phyloP scores from a whole-genome alignment of 2,113 vertebrate species.

The Elgaria multicarinata region DNA sequence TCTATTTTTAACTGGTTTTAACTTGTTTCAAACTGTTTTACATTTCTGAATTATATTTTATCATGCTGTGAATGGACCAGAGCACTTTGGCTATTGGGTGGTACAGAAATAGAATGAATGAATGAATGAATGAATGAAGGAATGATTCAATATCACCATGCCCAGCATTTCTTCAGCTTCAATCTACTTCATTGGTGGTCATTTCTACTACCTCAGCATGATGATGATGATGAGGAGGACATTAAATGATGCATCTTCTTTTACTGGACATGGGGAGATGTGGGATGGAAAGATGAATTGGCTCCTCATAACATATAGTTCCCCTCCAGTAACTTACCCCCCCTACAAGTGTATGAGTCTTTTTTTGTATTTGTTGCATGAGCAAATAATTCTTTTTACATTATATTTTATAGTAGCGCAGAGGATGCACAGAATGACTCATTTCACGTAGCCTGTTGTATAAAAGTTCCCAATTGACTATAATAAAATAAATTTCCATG shows the following conservation, averaged over 20 bases:
- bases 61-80: no score
- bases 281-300: not conserved
- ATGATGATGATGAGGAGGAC: not conserved
- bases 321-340: not conserved
- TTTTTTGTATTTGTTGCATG: constrained; percentile 9
- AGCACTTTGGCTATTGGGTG: no score
- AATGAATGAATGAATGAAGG: no score
- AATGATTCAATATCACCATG: not conserved
- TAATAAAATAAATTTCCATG: constrained; percentile 20
- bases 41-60: no score
- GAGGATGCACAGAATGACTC: constrained; percentile 31
- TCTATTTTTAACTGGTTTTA: no score
- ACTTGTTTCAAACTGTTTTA: no score
- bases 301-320: not conserved
- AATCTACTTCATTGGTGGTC: not conserved
- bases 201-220: no score
- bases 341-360: constrained; percentile 26
- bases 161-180: not conserved
- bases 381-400: constrained; percentile 34
- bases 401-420: constrained; percentile 33
- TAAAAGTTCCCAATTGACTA: constrained; percentile 28
- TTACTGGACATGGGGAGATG: not conserved
- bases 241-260: not conserved
- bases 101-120: no score
- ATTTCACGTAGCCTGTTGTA: constrained; percentile 15